Evolutionary conservation across 1,140 invertebrate genomes (phyloP).

Genomic region (Cydia splendana): DNA sequence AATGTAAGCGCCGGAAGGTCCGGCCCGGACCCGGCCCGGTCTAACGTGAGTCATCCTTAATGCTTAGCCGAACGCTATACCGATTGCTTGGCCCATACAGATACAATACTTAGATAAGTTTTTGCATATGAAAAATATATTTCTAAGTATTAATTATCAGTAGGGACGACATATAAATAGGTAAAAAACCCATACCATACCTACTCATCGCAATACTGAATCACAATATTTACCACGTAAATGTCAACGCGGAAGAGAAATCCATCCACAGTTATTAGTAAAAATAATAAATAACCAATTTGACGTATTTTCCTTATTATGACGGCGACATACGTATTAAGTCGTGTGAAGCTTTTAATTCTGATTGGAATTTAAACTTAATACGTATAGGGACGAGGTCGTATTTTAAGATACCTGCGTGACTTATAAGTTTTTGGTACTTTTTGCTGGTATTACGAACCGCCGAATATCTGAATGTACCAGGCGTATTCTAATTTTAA

Average conservation of each 20-base stretch:
- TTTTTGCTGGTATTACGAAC: not conserved
- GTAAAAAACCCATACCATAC: not conserved
- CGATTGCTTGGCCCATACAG: too few species aligned
- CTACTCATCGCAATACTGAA: not conserved
- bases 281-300: not conserved
- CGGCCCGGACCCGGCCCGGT: too few species aligned
- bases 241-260: not conserved
- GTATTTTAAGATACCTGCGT: not conserved
- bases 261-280: not conserved
- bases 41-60: too few species aligned
- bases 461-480: too few species aligned
- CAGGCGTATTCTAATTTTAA: too few species aligned
- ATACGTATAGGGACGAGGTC: not conserved
- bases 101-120: too few species aligned
- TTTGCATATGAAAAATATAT: too few species aligned
- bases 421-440: not conserved
- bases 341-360: not conserved
- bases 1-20: too few species aligned
- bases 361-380: not conserved
- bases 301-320: not conserved
- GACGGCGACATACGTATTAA: not conserved
- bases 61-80: too few species aligned
- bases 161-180: too few species aligned
- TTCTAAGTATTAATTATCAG: too few species aligned
- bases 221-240: slow-evolving; percentile 6